Base-by-base conservation (phyloP, 2,113 vertebrate genomes). In the Caranx ignobilis region DNA sequence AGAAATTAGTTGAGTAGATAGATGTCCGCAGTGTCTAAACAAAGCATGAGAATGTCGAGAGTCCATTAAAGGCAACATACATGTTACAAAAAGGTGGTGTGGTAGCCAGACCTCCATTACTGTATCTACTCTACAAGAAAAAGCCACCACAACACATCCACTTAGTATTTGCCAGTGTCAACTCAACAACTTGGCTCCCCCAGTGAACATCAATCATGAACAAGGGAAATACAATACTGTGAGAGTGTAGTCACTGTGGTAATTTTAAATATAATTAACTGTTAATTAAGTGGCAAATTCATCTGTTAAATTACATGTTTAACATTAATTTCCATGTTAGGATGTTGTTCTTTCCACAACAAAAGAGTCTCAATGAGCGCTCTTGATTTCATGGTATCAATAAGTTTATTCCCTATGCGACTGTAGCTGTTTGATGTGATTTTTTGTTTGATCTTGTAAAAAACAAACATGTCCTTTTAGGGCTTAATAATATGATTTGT, bases 1-100 rank as follows among this genome's bases (percentile, higher is more conserved):
- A 76, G 63, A 59, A 26, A 65, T 68, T 45, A 66, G 67, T 57
- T 48, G 26, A 52, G 31, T 78, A 63, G 69, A 86, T 59, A 37
- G 52, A 81, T 66, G 61, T 61, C 61, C 66, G 43, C 41, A 60
- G 45, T 54, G 47, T 47, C 34, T 57, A 18, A 12, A 57, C 31
- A 39, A 81, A 77, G 71, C 11, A 37, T 45, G 41, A 48, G 26
- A 35, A 15, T 37, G 1, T 26, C 26, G 43, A 52, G 16, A 2
- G 11, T 75, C 69, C 31, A 39, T 74, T 31, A 43, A 41, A 83
- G 8, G 8, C 10, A 43, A 70, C 79, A 77, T 16, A 52, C 11
- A 76, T n/a, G 8, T 18, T 34, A 15, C 3, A 56, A 63, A 35
- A 60, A 21, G 1, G 10, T 56, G 21, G 54, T 47, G 4, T 75